These are phyloP conservation scores for Takifugu flavidus DNA, from an alignment of 2,113 vertebrate species.

Conservation along the genomic window DNA sequence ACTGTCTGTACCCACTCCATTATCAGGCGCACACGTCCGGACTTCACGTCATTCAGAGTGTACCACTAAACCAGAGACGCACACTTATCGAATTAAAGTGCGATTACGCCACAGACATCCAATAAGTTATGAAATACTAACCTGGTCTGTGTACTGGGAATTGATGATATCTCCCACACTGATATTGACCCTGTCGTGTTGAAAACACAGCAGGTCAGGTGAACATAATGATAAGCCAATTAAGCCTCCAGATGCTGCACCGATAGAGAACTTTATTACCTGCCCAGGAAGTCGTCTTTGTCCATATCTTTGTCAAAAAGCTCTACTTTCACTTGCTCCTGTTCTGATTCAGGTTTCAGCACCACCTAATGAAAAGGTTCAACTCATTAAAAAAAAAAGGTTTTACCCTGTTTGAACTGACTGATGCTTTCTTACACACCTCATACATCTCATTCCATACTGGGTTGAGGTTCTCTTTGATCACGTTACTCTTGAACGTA, in stretches of 20 bases:
- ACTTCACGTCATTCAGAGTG: conserved; percentile 81
- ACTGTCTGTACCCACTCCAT: conserved; percentile 79
- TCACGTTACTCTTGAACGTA: conserved; percentile 80
- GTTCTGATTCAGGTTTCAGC: conserved; percentile 77
- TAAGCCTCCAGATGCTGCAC: neutral
- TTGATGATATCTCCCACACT: conserved; percentile 61
- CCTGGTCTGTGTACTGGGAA: conserved; percentile 68
- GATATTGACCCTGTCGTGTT: conserved; percentile 55
- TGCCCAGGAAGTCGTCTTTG: conserved; percentile 88
- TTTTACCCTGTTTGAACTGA: neutral
- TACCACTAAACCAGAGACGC: conserved; percentile 78
- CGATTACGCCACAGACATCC: neutral
- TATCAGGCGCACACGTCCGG: conserved; percentile 81
- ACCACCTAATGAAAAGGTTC: conserved; percentile 69
- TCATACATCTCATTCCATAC: conserved; percentile 90
- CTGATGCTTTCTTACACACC: conserved; percentile 62
- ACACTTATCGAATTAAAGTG: conserved; percentile 1
- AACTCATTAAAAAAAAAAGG: neutral
- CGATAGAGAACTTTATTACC: conserved; percentile 65
- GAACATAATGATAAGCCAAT: neutral
- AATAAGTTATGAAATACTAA: conserved; percentile 20
- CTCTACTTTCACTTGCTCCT: conserved; percentile 81
- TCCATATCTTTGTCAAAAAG: conserved; percentile 88
- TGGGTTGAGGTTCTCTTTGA: conserved; percentile 87
- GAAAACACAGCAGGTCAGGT: neutral